A percentile compares a stretch with the other conserved stretches of the same genome.
Conservation (phyloP, 2,113 vertebrate species). For the Sterrhoptilus dennistouni region DNA sequence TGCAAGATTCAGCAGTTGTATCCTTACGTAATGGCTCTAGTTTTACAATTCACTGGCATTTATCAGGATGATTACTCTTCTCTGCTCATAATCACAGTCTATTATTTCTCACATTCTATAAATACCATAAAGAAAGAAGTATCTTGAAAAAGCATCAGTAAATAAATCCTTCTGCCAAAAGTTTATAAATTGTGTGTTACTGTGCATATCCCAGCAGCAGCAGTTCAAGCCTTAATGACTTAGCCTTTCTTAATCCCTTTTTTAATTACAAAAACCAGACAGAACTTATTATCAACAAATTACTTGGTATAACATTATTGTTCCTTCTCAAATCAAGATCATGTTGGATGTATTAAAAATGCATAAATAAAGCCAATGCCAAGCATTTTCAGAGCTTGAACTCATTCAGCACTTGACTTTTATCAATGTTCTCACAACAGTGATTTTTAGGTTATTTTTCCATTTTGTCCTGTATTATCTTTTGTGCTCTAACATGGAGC, state of each 20-base stretch:
- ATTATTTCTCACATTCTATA: neutral
- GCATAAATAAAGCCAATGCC: neutral
- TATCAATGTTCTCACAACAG: neutral
- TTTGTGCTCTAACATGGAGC: neutral
- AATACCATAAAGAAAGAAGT: neutral
- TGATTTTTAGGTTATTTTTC: neutral
- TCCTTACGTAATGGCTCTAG: neutral
- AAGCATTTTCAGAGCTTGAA: neutral
- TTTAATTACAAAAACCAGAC: conserved; percentile 50
- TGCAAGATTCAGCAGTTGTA: neutral
- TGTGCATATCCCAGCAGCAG: neutral
- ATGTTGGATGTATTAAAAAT: neutral
- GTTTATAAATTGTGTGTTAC: conserved; percentile 5
- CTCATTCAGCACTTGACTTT: neutral
- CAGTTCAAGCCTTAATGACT: conserved; percentile 17
- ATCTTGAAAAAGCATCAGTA: neutral
- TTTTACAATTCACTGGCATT: neutral
- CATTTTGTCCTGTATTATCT: neutral
- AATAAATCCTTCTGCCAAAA: conserved; percentile 42
- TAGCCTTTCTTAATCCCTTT: conserved; percentile 34
- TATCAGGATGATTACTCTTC: neutral
- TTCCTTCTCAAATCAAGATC: conserved; percentile 42
- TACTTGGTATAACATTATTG: conserved; percentile 35
- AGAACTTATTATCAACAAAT: conserved; percentile 42
- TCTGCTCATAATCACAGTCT: neutral